phyloP scores from a whole-genome alignment of 2,113 vertebrate species.

The Vulpes ferrilata region DNA sequence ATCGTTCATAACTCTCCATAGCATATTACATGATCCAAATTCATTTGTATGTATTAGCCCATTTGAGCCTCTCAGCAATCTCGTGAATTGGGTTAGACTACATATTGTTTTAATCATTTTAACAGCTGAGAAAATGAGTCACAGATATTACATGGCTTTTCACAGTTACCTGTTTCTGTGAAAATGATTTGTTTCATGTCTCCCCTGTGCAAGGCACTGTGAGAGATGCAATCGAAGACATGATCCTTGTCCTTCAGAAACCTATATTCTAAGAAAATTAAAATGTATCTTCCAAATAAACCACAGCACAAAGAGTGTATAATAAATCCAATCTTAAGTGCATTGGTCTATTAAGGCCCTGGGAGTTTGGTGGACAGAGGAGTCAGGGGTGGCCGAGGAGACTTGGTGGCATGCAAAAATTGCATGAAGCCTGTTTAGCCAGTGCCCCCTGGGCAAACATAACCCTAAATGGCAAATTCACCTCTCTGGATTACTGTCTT shows the following conservation, averaged over 20 bases:
- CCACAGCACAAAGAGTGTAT: background rate
- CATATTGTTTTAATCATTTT: background rate
- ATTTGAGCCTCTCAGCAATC: background rate
- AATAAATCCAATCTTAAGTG: background rate
- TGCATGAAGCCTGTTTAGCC: background rate
- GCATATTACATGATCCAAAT: background rate
- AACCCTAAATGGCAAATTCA: background rate
- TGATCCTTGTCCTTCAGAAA: slow-evolving; percentile 39
- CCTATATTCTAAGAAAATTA: background rate
- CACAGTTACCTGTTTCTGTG: background rate
- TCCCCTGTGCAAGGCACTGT: background rate
- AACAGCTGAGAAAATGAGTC: background rate
- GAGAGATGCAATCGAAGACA: background rate
- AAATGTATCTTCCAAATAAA: background rate
- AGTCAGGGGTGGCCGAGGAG: background rate
- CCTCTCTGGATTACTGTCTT: background rate
- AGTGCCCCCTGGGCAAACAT: background rate
- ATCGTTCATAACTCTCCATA: background rate
- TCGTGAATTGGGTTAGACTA: background rate
- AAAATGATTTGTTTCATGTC: background rate
- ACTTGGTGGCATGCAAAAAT: background rate
- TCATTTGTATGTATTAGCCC: background rate
- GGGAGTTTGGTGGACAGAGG: background rate
- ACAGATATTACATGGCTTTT: background rate
- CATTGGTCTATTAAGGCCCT: background rate